Conservation (phyloP, 2,888 invertebrate species). For the Caenorhabditis sp. region DNA sequence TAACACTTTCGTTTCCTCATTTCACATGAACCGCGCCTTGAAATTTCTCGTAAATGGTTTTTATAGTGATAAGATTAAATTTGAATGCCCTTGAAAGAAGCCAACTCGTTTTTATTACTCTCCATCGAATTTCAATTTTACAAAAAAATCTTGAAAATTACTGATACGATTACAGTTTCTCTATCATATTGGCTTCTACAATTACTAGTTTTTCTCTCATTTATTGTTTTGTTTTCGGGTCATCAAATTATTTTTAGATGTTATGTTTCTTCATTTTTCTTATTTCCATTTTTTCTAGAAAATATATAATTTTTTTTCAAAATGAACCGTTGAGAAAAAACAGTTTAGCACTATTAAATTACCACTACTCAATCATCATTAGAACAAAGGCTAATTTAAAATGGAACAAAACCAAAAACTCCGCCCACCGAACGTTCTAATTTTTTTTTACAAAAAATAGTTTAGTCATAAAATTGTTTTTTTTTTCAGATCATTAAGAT, state of each 20-base stretch:
- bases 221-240: not conserved
- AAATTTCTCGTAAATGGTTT: not conserved
- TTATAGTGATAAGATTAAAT: not conserved
- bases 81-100: not conserved
- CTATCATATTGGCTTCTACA: not conserved
- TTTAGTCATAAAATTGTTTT: not conserved
- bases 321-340: too few relatives aligned
- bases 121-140: not conserved
- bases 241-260: not conserved
- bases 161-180: not conserved
- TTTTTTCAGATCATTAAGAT: not conserved
- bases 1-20: too few relatives aligned
- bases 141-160: not conserved
- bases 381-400: not conserved
- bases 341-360: too few relatives aligned
- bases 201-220: not conserved
- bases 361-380: not conserved
- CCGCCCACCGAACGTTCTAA: slow-evolving; percentile 1
- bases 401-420: not conserved
- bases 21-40: not conserved
- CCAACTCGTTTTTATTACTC: not conserved
- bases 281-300: not conserved
- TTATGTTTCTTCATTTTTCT: not conserved
- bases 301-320: too few relatives aligned
- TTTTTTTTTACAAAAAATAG: not conserved